Evolutionary conservation across 2,797 vertebrate species (phyloP).

Genomic region (Malacoraja senta): DNA sequence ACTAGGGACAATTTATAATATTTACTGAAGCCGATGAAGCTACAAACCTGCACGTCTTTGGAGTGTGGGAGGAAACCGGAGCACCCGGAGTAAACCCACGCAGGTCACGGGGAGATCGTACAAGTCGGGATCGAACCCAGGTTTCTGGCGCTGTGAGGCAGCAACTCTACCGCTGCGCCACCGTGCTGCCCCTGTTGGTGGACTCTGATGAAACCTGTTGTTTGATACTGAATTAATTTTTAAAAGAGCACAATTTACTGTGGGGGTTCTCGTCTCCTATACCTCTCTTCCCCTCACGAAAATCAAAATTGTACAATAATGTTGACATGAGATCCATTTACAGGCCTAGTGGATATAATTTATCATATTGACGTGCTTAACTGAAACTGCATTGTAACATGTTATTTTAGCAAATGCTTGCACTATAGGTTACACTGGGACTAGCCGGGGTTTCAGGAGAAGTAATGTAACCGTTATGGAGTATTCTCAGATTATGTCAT

Average conservation of each 20-base stretch:
- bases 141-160: too few relatives aligned
- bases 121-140: too few relatives aligned
- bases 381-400: not conserved
- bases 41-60: too few relatives aligned
- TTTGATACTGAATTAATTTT: not conserved
- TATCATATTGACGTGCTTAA: not conserved
- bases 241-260: not conserved
- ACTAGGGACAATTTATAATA: too few relatives aligned
- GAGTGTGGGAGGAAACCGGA: too few relatives aligned
- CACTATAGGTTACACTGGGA: not conserved
- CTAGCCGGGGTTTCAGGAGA: not conserved
- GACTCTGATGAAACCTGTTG: not conserved
- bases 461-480: not conserved
- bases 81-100: too few relatives aligned
- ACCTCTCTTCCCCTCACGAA: too few relatives aligned
- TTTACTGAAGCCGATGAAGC: too few relatives aligned
- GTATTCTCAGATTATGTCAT: slow-evolving; percentile 19
- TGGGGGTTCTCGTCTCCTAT: not conserved
- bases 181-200: not conserved
- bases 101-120: too few relatives aligned
- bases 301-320: not conserved
- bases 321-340: not conserved
- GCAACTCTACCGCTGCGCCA: too few relatives aligned
- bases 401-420: slow-evolving; percentile 14
- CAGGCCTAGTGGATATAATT: not conserved